Conservation (phyloP, 2,113 vertebrate genomes). For the Myanophis thanlyinensis region DNA sequence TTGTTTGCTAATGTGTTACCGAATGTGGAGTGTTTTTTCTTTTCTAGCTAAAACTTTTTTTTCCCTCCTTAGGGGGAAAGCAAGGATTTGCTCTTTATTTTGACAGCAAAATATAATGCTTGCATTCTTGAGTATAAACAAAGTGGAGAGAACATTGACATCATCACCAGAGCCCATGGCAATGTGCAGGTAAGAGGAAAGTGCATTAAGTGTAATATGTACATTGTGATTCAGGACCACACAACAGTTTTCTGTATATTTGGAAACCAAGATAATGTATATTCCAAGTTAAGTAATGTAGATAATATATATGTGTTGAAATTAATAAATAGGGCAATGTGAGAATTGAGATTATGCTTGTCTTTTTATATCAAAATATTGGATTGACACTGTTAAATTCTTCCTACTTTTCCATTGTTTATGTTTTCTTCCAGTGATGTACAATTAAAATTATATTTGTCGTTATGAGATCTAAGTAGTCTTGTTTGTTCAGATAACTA, state of each 20-base stretch:
- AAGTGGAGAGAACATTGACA: conserved; percentile 94
- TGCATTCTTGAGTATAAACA: conserved; percentile 99
- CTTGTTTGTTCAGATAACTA: not conserved
- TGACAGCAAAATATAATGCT: conserved; percentile 98
- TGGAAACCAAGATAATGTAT: not conserved
- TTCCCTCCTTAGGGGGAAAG: conserved; percentile 84
- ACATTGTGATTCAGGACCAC: accelerated
- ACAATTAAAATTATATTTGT: not conserved
- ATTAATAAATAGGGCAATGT: not conserved
- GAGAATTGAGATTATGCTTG: not conserved
- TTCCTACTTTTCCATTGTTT: not conserved
- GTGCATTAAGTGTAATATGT: not conserved
- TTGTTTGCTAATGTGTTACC: not conserved
- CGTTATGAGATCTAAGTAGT: not conserved
- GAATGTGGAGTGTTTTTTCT: not conserved
- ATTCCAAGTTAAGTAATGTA: not conserved
- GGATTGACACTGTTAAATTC: not conserved
- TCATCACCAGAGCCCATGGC: conserved; percentile 94
- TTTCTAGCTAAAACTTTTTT: not conserved
- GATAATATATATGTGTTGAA: not conserved
- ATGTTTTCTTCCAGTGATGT: not conserved
- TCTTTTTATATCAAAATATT: not conserved
- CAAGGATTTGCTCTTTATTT: conserved; percentile 94
- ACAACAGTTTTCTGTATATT: accelerated
- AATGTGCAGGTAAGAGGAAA: conserved; percentile 87